Conservation (phyloP, 2,797 vertebrate genomes). For the Gallinago stenura region DNA sequence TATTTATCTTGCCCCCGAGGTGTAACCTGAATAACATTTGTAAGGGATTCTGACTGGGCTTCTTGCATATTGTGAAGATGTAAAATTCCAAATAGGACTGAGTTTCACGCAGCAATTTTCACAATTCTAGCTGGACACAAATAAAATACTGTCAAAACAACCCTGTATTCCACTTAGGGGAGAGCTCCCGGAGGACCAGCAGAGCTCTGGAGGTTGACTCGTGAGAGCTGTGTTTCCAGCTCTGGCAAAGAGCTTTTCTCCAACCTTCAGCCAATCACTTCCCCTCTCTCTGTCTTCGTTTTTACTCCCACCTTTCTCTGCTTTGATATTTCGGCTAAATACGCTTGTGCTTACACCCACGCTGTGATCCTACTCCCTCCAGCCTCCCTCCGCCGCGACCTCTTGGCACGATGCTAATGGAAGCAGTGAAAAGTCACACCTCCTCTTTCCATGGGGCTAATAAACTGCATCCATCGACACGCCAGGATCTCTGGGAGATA, state of each 20-base stretch:
- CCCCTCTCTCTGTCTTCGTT: neutral
- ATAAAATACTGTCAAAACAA: neutral
- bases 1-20: conserved; percentile 11
- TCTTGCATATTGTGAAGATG: neutral
- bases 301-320: neutral
- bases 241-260: neutral
- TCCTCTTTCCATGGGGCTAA: neutral
- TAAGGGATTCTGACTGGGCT: neutral
- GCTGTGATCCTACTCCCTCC: neutral
- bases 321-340: neutral
- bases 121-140: neutral
- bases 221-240: neutral
- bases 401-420: neutral
- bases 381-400: neutral
- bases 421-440: neutral
- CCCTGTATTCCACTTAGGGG: accelerated
- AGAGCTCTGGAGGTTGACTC: neutral
- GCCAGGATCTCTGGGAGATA: neutral
- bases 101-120: neutral
- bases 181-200: accelerated
- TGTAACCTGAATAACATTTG: conserved; percentile 24
- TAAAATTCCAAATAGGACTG: neutral
- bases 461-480: neutral
- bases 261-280: neutral
- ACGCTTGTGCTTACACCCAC: neutral